Base-by-base conservation (phyloP, 2,113 vertebrate genomes). In the Tetrax tetrax region DNA sequence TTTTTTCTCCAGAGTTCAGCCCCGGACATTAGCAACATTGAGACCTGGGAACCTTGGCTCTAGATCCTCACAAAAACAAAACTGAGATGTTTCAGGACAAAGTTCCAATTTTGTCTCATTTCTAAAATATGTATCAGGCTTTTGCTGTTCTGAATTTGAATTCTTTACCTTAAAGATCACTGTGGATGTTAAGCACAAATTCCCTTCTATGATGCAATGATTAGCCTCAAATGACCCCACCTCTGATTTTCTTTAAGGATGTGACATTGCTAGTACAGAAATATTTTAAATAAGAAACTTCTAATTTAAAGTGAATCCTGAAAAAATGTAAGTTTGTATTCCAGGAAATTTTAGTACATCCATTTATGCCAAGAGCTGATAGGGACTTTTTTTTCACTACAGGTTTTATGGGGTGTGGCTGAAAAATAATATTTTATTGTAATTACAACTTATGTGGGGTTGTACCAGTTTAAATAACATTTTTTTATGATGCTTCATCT, bases 391-490 rank as follows among this genome's bases (percentile, higher is more conserved):
- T 81, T 88, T 90, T 87, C 61, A 76, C 7, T 72, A 19, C 45
- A 61, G 13, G 48, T 89, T 94, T 95, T 91, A 95, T 65, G 20
- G 27, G 28, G 15, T 84, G 87, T 79, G 33, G 77, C 69, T 95
- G 81, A 89, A 96, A 95, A 96, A 60, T 14, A 77, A 27, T 48
- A 76, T 85, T 95, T 93, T 87, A 79, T 82, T 78, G 41, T 93
- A 95, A 95, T 87, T 93, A 89, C 78, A 79, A 76, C 74, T 91
- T 89, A 89, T 10, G 10, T 85, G 65, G 41, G 38, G 70, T 75
- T 89, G 53, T 82, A 95, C 27, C 17, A 69, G 5, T 91, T 92
- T 87, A 87, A 96, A 89, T 82, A 93, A 65, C 38, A 79, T 87
- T 95, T 96, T 94, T 93, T 94, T 94, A 94, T 93, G 60, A 27